Conservation (phyloP, 1,140 invertebrate genomes). For the Drosophila navojoa region DNA sequence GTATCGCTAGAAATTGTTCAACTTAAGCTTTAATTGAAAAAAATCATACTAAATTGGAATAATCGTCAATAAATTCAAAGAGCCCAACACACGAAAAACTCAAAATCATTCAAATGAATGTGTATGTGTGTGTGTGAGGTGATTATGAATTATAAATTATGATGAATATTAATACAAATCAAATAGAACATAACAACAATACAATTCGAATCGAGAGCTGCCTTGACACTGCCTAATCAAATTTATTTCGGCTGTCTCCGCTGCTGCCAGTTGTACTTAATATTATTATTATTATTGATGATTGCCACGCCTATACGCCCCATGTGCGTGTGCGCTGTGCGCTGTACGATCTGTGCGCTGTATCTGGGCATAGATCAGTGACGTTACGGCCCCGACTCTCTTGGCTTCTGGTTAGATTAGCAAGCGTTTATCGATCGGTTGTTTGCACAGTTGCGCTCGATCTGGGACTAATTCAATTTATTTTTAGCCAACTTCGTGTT, state of each 20-base stretch:
- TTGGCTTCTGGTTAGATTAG: slow-evolving; percentile 10
- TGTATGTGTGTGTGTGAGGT: slow-evolving; percentile 12
- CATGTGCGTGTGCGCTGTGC: neutral
- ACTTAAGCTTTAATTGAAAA: slow-evolving; percentile 64
- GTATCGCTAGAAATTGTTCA: slow-evolving; percentile 15
- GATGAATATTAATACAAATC: slow-evolving; percentile 41
- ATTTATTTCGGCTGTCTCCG: slow-evolving; percentile 27
- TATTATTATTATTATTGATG: slow-evolving; percentile 46
- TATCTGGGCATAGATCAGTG: slow-evolving; percentile 36
- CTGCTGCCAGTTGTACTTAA: slow-evolving; percentile 15
- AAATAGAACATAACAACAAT: slow-evolving; percentile 31
- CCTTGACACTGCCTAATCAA: slow-evolving; percentile 55
- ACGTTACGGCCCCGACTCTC: slow-evolving; percentile 2
- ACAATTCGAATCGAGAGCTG: slow-evolving; percentile 26
- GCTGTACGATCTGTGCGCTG: neutral
- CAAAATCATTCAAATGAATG: slow-evolving; percentile 11
- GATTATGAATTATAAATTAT: slow-evolving; percentile 34
- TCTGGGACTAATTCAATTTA: slow-evolving; percentile 49
- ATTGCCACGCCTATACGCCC: slow-evolving; percentile 30
- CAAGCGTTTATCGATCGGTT: slow-evolving; percentile 53
- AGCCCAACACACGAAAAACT: slow-evolving; percentile 26
- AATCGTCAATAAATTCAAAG: slow-evolving; percentile 58
- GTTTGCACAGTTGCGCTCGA: slow-evolving; percentile 70
- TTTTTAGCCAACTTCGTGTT: slow-evolving; percentile 61
- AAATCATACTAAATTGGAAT: slow-evolving; percentile 73